A percentile compares a stretch with the other conserved stretches of the same genome.
These are phyloP conservation scores for Ochropleura leucogaster DNA, from an alignment of 2,888 invertebrate genomes.

Conservation along the genomic window DNA sequence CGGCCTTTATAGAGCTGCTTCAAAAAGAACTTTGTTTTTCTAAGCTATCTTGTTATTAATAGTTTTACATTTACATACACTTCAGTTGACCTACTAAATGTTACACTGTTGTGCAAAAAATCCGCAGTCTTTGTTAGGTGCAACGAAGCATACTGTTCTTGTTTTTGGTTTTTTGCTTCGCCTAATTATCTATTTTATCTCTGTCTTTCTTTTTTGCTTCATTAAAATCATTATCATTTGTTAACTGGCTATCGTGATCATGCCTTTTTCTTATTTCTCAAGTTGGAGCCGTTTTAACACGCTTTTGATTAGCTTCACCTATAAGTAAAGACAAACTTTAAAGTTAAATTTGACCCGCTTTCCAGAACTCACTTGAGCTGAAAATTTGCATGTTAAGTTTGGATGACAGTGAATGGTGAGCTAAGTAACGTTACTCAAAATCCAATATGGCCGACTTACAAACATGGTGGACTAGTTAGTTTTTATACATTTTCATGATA, in stretches of 20 bases:
- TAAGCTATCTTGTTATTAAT: conserved; percentile 35
- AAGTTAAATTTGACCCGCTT: too few relatives aligned
- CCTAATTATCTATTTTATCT: conserved; percentile 23
- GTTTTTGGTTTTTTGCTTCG: conserved; percentile 5
- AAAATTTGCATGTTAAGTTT: too few relatives aligned
- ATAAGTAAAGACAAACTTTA: too few relatives aligned
- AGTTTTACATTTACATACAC: conserved; percentile 33
- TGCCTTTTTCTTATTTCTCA: conserved; percentile 9
- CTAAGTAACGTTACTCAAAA: too few relatives aligned
- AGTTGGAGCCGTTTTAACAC: background rate
- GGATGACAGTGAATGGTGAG: too few relatives aligned
- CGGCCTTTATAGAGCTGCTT: conserved; percentile 6
- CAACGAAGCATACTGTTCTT: conserved; percentile 2
- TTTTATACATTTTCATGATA: too few relatives aligned
- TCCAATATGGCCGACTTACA: too few relatives aligned
- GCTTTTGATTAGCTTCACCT: too few relatives aligned
- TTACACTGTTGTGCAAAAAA: conserved; percentile 15
- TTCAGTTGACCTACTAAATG: conserved; percentile 28
- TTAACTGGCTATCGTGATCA: conserved; percentile 13
- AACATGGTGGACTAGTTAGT: too few relatives aligned
- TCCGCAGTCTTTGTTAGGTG: conserved; percentile 12
- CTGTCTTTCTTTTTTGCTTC: conserved; percentile 14
- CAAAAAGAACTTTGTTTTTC: conserved; percentile 38
- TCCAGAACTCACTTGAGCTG: too few relatives aligned
- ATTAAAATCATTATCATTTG: conserved; percentile 29